Evolutionary conservation across 1,140 invertebrate genomes (phyloP).

Genomic region (Homarus americanus): DNA sequence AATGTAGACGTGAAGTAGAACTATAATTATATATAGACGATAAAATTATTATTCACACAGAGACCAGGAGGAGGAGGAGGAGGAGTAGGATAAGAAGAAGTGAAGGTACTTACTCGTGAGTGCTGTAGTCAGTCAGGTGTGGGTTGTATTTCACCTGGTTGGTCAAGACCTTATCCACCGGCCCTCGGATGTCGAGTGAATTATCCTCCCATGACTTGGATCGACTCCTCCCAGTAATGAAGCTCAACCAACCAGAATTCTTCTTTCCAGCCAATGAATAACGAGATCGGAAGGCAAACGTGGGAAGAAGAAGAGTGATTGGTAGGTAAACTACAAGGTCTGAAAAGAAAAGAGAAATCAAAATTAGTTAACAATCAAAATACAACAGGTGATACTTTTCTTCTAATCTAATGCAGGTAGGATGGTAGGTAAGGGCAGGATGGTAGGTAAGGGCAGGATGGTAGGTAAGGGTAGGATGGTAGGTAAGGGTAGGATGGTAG

Average conservation of each 20-base stretch:
- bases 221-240: slow-evolving; percentile 24
- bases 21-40: too few relatives aligned
- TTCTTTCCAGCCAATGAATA: slow-evolving; percentile 53
- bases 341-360: slow-evolving; percentile 37
- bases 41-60: too few relatives aligned
- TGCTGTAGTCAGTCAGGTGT: not conserved
- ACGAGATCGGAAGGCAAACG: slow-evolving; percentile 62
- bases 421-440: too few relatives aligned
- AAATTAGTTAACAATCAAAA: too few relatives aligned
- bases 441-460: too few relatives aligned
- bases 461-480: too few relatives aligned
- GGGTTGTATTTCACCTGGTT: slow-evolving; percentile 33
- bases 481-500: too few relatives aligned
- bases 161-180: slow-evolving; percentile 34
- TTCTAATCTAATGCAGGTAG: too few relatives aligned
- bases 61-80: too few relatives aligned
- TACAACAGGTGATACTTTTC: too few relatives aligned
- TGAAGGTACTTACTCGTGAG: slow-evolving; percentile 12
- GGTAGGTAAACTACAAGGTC: slow-evolving; percentile 64
- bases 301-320: slow-evolving; percentile 63
- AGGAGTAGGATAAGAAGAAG: too few relatives aligned
- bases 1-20: too few relatives aligned
- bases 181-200: slow-evolving; percentile 34
- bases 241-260: slow-evolving; percentile 32
- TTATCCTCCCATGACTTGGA: not conserved